Evolutionary conservation across 2,888 invertebrate genomes (phyloP), one percentile per base, ranked within the genome.

Genomic region (Archips crataeganus): DNA sequence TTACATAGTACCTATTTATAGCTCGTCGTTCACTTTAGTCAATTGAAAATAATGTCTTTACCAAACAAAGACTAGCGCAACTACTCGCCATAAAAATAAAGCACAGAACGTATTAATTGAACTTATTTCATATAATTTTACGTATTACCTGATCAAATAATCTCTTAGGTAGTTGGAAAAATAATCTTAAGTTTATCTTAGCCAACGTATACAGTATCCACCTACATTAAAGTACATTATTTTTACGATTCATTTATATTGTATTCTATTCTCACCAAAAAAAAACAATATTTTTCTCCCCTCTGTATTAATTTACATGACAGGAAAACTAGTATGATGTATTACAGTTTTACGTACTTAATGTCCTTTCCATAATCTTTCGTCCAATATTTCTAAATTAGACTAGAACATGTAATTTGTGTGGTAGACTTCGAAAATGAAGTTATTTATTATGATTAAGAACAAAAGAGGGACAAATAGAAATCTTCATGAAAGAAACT

Each of bases 381-480:
- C 70, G 70, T 74, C 64, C 74, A 70, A 51, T 69, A 65, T 65
- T 65, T 70, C 57, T 65, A n/a, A 70, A 70, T 36, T 67, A 72
- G 47, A 45, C 45, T 67, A 72, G 62, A 57, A 45, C 10, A 47
- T 72, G 49, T 70, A 71, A 67, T 36, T n/a, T 13, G 54, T 72
- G 62, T 54, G 59, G 45, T 74, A 70, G 54, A 49, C 34, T 42
- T 73, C 49, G 49, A 54, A 51, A 47, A 47, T 32, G 42, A 66
- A 42, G 10, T 49, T 71, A 71, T 71, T 65, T 42, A 71, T 60
- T 60, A 23, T 54, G 9, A 9, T 54, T n/a, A n/a, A 3, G 49
- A 23, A 54, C 23, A 54, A 23, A 9, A 54, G 54, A 23, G 54
- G 23, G 23, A 54, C 2, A 54, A 0, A 54, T n/a, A 23, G 15